A percentile compares a stretch with the other conserved stretches of the same genome.
phyloP scores from a whole-genome alignment of 2,113 vertebrate genomes.

The Malurus cyaneus region DNA sequence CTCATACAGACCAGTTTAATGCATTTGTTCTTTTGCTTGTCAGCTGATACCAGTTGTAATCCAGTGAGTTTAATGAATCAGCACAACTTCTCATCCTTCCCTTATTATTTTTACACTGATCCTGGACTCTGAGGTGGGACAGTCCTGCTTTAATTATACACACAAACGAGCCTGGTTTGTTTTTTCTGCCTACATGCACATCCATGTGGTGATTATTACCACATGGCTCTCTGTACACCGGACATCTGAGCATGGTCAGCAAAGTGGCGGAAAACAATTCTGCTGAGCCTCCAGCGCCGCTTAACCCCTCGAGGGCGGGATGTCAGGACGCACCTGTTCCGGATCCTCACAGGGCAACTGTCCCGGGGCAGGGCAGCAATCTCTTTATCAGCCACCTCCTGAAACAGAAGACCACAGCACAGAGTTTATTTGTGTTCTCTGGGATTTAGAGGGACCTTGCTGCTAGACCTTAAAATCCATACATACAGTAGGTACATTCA shows the following conservation, averaged over 20 bases:
- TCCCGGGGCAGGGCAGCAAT: slow-evolving; percentile 88
- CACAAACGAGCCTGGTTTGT: background rate
- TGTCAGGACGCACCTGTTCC: slow-evolving; percentile 90
- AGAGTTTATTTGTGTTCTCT: background rate
- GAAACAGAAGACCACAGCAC: background rate
- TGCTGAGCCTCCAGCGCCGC: slow-evolving; percentile 89
- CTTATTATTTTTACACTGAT: background rate
- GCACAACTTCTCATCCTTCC: background rate
- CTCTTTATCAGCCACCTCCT: slow-evolving; percentile 91
- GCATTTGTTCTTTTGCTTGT: background rate
- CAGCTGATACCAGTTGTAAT: background rate
- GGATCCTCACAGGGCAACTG: slow-evolving; percentile 91
- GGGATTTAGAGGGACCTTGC: background rate
- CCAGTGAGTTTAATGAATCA: background rate
- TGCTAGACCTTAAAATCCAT: background rate
- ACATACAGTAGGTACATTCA: background rate
- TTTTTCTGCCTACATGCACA: background rate
- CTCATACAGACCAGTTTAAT: background rate
- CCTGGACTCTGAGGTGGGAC: background rate
- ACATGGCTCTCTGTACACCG: slow-evolving; percentile 90
- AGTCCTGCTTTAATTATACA: background rate
- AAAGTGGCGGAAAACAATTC: slow-evolving; percentile 91
- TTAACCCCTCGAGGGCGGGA: slow-evolving; percentile 91
- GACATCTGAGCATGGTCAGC: slow-evolving; percentile 92
- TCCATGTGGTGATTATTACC: slow-evolving; percentile 71